Evolutionary conservation across 1,140 invertebrate species (phyloP).

Genomic region (Drosophila pseudoananassae): DNA sequence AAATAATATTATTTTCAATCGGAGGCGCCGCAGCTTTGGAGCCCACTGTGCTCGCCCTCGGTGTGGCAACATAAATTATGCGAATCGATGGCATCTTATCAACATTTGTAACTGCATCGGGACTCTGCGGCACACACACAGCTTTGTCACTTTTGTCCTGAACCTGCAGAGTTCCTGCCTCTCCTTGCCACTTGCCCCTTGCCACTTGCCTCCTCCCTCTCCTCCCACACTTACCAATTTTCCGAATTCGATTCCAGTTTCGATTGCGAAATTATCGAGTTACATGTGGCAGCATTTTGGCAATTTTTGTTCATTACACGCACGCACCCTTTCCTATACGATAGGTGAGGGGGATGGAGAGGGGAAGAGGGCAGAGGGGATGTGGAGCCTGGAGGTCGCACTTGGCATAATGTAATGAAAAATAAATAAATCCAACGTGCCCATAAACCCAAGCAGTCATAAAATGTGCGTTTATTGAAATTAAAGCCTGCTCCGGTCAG

Average conservation of each 20-base stretch:
- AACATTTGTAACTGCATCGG: slow-evolving; percentile 49
- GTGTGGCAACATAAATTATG: slow-evolving; percentile 48
- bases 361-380: background rate
- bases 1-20: background rate
- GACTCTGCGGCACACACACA: slow-evolving; percentile 2
- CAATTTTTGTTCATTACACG: background rate
- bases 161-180: slow-evolving; percentile 21
- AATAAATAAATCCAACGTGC: slow-evolving; percentile 52
- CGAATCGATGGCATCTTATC: slow-evolving; percentile 58
- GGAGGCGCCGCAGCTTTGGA: background rate
- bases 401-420: slow-evolving; percentile 55
- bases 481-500: slow-evolving; percentile 46
- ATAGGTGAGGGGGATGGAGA: too few relatives aligned
- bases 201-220: too few relatives aligned
- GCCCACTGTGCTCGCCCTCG: slow-evolving; percentile 13
- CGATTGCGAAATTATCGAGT: slow-evolving; percentile 37
- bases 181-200: background rate
- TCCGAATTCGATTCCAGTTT: slow-evolving; percentile 35
- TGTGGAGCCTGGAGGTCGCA: slow-evolving; percentile 6
- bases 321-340: too few relatives aligned
- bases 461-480: slow-evolving; percentile 73
- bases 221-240: slow-evolving; percentile 3
- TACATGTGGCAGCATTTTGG: slow-evolving; percentile 13
- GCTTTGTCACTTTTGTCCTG: slow-evolving; percentile 9
- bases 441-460: slow-evolving; percentile 48